These are phyloP conservation scores for Phallusia fumigata DNA, from an alignment of 23 tunicate genomes.

Conservation along the genomic window DNA sequence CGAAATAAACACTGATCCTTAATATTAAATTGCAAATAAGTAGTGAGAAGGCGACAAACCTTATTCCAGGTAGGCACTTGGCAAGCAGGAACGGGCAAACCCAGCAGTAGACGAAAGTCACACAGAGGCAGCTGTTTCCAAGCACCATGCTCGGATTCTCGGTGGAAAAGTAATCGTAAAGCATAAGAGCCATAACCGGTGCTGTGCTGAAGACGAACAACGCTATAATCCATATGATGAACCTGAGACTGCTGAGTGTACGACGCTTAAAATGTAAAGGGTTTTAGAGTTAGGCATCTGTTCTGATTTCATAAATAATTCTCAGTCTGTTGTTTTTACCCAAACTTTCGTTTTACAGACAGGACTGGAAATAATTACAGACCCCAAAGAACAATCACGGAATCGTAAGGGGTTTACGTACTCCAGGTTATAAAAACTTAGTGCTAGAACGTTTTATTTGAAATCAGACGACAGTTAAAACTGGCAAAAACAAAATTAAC, in stretches of 20 bases:
- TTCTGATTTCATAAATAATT: no score
- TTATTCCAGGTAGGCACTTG: conserved; percentile 50
- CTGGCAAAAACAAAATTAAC: no score
- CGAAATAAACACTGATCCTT: not conserved
- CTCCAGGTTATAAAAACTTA: no score
- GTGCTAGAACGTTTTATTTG: no score
- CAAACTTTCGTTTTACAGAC: no score
- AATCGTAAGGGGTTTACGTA: no score
- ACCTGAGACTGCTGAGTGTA: conserved; percentile 26
- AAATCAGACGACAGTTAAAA: no score
- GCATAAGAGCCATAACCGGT: conserved; percentile 35
- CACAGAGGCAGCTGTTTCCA: conserved; percentile 43
- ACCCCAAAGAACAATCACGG: no score
- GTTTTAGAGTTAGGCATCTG: not conserved
- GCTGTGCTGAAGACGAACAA: conserved; percentile 40
- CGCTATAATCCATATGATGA: conserved; percentile 39
- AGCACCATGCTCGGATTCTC: conserved; percentile 46
- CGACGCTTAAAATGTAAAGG: conserved; percentile 10
- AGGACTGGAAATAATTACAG: no score
- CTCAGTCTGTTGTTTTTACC: no score
- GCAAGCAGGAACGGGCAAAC: conserved; percentile 39
- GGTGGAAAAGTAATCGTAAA: conserved; percentile 19
- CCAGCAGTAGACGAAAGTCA: conserved; percentile 44
- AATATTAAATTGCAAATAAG: not conserved
- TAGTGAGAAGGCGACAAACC: not conserved